A percentile compares a stretch with the other conserved stretches of the same genome.
phyloP scores from a whole-genome alignment of 2,113 vertebrate species.

The Meles meles region DNA sequence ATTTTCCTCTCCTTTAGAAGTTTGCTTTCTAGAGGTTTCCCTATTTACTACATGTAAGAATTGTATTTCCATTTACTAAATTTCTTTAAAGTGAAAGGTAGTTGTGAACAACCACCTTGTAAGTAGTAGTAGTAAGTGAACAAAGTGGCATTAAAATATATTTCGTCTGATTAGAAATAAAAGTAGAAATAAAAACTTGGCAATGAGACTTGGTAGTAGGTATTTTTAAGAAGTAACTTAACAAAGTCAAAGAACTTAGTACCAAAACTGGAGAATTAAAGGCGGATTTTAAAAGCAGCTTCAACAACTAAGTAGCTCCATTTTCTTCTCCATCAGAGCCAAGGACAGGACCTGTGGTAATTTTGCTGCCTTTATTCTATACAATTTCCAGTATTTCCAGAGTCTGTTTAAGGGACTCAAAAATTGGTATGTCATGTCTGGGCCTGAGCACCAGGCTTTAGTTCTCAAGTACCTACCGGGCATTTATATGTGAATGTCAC shows the following conservation, averaged over 20 bases:
- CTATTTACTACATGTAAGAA: not conserved
- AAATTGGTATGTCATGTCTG: not conserved
- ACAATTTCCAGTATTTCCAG: not conserved
- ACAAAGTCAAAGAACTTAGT: not conserved
- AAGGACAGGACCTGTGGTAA: not conserved
- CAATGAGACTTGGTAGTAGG: not conserved
- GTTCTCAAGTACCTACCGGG: not conserved
- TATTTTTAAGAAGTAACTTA: not conserved
- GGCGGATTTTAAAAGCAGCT: not conserved
- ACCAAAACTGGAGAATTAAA: not conserved
- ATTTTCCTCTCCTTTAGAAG: not conserved
- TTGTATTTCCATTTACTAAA: not conserved
- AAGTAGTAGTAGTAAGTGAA: not conserved
- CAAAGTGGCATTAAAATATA: not conserved
- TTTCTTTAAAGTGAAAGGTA: slow-evolving; percentile 13
- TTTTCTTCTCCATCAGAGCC: not conserved
- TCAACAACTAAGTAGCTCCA: not conserved
- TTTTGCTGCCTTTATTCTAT: not conserved
- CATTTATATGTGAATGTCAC: not conserved
- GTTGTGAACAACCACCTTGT: no score
- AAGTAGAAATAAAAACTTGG: not conserved
- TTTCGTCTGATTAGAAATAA: not conserved
- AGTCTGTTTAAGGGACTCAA: not conserved
- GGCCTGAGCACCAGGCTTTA: not conserved
- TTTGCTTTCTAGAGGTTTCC: not conserved